Conservation (phyloP, 2,113 vertebrate genomes). For the Erythrocebus patas region DNA sequence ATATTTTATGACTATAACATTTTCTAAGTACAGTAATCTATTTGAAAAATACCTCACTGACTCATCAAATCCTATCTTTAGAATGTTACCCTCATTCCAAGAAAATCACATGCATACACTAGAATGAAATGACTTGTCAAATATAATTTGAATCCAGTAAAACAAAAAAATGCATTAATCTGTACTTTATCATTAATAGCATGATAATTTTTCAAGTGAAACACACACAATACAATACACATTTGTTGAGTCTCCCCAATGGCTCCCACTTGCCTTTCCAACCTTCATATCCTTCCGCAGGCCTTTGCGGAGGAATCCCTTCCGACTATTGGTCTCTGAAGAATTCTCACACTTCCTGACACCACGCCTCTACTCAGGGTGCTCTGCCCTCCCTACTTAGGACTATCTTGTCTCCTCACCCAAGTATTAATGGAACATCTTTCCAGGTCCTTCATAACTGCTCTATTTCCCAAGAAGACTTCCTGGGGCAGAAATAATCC, state of each 20-base stretch:
- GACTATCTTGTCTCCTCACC: background rate
- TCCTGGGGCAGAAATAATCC: background rate
- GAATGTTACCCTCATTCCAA: background rate
- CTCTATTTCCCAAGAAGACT: background rate
- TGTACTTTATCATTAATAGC: background rate
- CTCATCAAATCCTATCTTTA: slow-evolving; percentile 23
- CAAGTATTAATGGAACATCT: background rate
- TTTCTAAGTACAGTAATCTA: slow-evolving; percentile 3
- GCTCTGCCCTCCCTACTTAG: background rate
- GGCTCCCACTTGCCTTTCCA: background rate
- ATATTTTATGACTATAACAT: background rate
- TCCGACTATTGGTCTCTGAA: background rate
- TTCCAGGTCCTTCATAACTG: background rate
- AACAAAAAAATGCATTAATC: background rate
- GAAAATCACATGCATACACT: background rate
- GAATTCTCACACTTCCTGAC: background rate
- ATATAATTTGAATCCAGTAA: background rate
- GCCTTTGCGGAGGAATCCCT: background rate
- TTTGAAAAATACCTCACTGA: background rate
- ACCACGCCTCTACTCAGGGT: background rate
- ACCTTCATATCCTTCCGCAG: background rate
- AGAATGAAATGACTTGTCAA: background rate
- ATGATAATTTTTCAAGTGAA: background rate
- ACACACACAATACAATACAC: background rate
- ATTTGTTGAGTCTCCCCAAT: background rate